Percentiles rank a stretch among this genome's conserved stretches.
These are phyloP conservation scores for Ctenicera cuprea DNA, from an alignment of 2,888 invertebrate genomes.

Conservation along the genomic window DNA sequence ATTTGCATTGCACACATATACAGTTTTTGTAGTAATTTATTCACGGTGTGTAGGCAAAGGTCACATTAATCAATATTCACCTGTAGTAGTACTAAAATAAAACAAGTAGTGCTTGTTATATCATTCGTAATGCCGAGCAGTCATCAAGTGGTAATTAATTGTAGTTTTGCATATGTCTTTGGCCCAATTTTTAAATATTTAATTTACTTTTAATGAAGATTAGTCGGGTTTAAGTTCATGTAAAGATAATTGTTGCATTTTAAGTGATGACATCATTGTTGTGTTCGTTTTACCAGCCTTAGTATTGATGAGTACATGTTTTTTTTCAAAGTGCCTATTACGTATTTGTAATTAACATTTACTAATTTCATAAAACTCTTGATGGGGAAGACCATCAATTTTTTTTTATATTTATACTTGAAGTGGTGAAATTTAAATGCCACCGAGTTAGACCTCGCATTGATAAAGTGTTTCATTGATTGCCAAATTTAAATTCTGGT, in stretches of 20 bases:
- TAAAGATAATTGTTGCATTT: constrained; percentile 22
- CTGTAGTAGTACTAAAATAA: constrained; percentile 18
- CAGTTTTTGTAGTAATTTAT: constrained; percentile 20
- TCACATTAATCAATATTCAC: constrained; percentile 56
- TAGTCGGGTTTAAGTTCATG: constrained; percentile 22
- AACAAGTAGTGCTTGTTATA: constrained; percentile 10
- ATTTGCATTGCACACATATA: not conserved
- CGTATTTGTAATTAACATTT: no score
- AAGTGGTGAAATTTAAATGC: constrained; percentile 10
- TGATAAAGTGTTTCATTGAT: not conserved
- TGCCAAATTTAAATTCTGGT: constrained; percentile 1
- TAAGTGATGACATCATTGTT: constrained; percentile 33
- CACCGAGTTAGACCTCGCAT: constrained; percentile 7
- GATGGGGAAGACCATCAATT: not conserved
- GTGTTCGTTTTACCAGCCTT: not conserved
- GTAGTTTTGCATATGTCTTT: constrained; percentile 4
- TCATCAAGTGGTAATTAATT: constrained; percentile 18
- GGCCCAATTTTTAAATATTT: not conserved
- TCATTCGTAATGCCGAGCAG: constrained; percentile 16
- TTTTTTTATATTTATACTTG: not conserved
- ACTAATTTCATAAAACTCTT: no score
- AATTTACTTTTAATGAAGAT: constrained; percentile 7
- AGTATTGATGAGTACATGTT: not conserved
- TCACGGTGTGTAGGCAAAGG: constrained; percentile 41
- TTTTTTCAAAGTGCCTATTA: not conserved